Base-by-base conservation (phyloP, 2,888 invertebrate genomes). In the Chrysodeixis includens region DNA sequence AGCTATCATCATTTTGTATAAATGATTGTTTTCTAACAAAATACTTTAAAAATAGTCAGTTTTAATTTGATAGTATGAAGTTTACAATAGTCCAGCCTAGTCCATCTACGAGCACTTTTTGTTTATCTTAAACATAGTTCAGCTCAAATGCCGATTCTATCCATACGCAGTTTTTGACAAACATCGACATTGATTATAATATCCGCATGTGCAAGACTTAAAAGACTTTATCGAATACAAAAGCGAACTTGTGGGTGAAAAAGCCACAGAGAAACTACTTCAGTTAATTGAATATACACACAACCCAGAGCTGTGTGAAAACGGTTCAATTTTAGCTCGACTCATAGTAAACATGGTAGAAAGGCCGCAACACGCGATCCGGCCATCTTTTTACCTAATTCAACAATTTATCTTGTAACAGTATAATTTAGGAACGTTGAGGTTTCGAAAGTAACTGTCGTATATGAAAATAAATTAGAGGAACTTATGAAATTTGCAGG, bases 291-390 rank as follows among this genome's bases (percentile, higher is more conserved):
- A 76, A 78, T 76, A 66, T 55, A 66, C 49, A 55, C 8, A 59
- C 74, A 70, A 57, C 75, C 30, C 30, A 71, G 66, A 30, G 30
- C 35, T 62, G 58, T 66, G 63, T 78, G 71, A 78, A 75, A 78
- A 74, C 69, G 58, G 62, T 54, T 51, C 60, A 77, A 78, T 81
- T 74, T 81, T 74, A 70, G 66, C 77, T 80, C 80, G 82, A 83
- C 76, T 69, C 70, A 49, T 69, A 72, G 73, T 81, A 78, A 67
- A 74, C 58, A 69, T 74, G 66, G 76, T 83, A 79, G 84, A 85
- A 83, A 85, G 82, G 82, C 63, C 54, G 62, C 60, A 74, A 72
- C 85, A 85, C 85, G 85, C 85, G 77, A 85, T 79, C 70, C 65
- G 74, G 76, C 71, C 83, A 83, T 85, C 78, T 65, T 72, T 70